These are phyloP conservation scores for Cryptotermes secundus DNA, from an alignment of 1,140 invertebrate species.

Conservation along the genomic window DNA sequence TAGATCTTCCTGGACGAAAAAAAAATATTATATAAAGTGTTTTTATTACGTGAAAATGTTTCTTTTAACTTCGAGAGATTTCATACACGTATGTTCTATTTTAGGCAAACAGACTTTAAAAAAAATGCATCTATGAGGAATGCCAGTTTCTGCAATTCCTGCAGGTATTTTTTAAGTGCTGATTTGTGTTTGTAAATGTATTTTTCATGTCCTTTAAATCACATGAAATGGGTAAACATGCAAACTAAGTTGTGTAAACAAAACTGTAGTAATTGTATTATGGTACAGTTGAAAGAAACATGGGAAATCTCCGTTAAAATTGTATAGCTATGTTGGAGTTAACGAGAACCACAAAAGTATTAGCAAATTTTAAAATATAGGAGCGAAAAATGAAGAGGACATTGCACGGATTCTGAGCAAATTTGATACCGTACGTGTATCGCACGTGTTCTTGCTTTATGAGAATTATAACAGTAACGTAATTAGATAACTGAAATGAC, in stretches of 20 bases:
- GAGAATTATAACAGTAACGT: no score
- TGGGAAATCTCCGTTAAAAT: not conserved
- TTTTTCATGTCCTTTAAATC: not conserved
- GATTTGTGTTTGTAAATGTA: constrained; percentile 10
- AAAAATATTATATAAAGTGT: no score
- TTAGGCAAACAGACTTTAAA: not conserved
- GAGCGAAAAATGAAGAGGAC: no score
- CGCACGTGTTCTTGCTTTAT: no score
- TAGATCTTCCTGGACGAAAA: no score
- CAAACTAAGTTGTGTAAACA: not conserved
- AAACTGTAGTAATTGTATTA: not conserved
- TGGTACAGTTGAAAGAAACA: not conserved
- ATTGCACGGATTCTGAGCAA: no score
- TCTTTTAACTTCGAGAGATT: no score
- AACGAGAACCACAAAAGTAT: not conserved
- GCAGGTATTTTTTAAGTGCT: not conserved
- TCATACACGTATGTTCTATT: no score
- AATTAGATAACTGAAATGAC: no score
- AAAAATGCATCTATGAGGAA: not conserved
- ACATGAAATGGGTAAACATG: not conserved
- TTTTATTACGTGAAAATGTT: no score
- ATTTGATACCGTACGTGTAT: no score
- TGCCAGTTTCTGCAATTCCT: not conserved
- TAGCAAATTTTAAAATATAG: no score
- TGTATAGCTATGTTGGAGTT: not conserved